A percentile compares a stretch with the other conserved stretches of the same genome.
Evolutionary conservation across 2,888 invertebrate genomes (phyloP).

Genomic region (Drosophila mercatorum): DNA sequence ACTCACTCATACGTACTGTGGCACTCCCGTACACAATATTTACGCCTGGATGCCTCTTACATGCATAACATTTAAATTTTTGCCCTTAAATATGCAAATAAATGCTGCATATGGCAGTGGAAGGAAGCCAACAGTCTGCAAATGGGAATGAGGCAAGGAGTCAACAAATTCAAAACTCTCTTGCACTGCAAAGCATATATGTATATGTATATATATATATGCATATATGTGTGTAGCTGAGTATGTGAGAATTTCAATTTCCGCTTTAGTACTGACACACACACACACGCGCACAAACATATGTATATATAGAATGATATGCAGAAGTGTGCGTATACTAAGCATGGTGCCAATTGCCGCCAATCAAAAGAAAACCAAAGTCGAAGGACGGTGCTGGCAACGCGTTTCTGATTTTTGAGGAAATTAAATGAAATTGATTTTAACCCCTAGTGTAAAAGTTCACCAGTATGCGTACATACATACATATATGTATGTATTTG

Average conservation of each 20-base stretch:
- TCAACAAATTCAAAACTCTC: constrained; percentile 45
- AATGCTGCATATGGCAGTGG: constrained; percentile 47
- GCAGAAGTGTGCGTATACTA: constrained; percentile 32
- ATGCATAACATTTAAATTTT: constrained; percentile 66
- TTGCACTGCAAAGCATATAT: constrained; percentile 23
- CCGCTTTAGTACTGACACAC: constrained; percentile 55
- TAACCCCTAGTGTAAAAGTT: constrained; percentile 61
- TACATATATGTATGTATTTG: background rate
- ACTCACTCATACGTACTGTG: constrained; percentile 6
- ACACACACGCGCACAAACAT: constrained; percentile 8
- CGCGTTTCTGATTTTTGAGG: constrained; percentile 68
- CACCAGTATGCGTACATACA: constrained; percentile 3
- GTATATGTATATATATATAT: background rate
- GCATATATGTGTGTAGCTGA: constrained; percentile 25
- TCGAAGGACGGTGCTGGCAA: constrained; percentile 64
- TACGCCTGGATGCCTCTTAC: constrained; percentile 37
- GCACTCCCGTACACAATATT: constrained; percentile 4
- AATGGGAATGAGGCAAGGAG: constrained; percentile 21
- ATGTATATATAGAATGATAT: background rate
- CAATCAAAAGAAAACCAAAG: constrained; percentile 77
- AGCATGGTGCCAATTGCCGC: constrained; percentile 69
- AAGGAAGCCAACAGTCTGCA: constrained; percentile 23
- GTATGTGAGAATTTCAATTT: constrained; percentile 73
- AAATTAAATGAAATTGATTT: constrained; percentile 77
- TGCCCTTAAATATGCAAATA: constrained; percentile 73